phyloP scores from a whole-genome alignment of 1,140 invertebrate genomes.

The Drosophila mojavensis region DNA sequence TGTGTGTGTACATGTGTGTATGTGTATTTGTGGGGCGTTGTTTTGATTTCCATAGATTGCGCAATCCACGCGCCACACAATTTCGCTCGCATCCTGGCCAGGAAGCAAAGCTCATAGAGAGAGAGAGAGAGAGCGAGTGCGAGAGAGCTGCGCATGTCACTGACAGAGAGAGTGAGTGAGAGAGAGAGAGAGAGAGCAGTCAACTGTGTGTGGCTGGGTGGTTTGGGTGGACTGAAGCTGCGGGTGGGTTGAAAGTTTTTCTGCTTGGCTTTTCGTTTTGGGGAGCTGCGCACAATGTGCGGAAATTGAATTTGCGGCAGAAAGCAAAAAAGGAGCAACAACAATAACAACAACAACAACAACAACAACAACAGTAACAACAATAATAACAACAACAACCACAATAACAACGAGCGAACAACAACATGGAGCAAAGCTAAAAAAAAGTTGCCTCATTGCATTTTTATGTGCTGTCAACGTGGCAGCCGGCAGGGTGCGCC shows the following conservation, averaged over 20 bases:
- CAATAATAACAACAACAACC: no score
- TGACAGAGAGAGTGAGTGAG: no score
- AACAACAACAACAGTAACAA: not conserved
- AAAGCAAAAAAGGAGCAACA: conserved; percentile 48
- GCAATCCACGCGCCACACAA: conserved; percentile 62
- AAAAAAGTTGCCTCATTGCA: conserved; percentile 65
- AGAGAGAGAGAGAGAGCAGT: conserved; percentile 1
- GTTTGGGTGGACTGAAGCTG: not conserved
- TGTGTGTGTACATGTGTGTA: conserved; percentile 10
- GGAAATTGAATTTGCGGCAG: conserved; percentile 80
- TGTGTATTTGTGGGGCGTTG: conserved; percentile 76
- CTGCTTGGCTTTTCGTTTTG: conserved; percentile 28
- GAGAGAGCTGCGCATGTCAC: conserved; percentile 16
- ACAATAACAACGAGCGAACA: not conserved
- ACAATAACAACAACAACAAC: conserved; percentile 10
- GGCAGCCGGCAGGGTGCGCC: conserved; percentile 27
- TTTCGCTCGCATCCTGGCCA: conserved; percentile 37
- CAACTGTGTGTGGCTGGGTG: not conserved
- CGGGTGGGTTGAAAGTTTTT: conserved; percentile 3
- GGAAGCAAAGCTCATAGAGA: conserved; percentile 44
- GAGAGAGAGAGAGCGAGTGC: conserved; percentile 5
- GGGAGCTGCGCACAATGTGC: conserved; percentile 75
- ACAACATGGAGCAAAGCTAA: not conserved
- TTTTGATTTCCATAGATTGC: conserved; percentile 80
- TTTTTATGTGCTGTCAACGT: conserved; percentile 61